Evolutionary conservation across 2,113 vertebrate species (phyloP).

Genomic region (Pseudorhombus dupliciocellatus): DNA sequence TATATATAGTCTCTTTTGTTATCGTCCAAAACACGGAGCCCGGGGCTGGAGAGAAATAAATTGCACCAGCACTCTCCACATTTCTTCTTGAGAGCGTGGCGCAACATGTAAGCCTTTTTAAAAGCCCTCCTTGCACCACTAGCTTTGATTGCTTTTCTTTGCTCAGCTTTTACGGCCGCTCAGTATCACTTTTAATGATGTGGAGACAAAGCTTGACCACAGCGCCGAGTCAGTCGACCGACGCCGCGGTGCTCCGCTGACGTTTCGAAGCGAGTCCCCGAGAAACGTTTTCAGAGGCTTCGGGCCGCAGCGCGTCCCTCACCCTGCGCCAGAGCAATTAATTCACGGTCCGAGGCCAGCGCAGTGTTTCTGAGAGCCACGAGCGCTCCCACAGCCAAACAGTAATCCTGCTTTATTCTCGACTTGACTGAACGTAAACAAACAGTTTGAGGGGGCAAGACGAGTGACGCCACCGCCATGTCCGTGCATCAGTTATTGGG

Average conservation of each 20-base stretch:
- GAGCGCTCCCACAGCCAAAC: neutral
- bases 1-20: constrained; percentile 58
- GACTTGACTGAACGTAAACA: neutral
- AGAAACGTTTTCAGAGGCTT: constrained; percentile 39
- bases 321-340: constrained; percentile 13
- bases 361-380: constrained; percentile 2
- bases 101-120: constrained; percentile 47
- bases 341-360: constrained; percentile 8
- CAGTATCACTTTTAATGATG: constrained; percentile 69
- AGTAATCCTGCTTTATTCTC: neutral
- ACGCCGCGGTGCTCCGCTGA: constrained; percentile 27
- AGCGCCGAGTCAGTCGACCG: constrained; percentile 36
- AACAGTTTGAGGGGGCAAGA: neutral
- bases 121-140: constrained; percentile 62
- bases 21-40: constrained; percentile 41
- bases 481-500: neutral
- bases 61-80: constrained; percentile 34
- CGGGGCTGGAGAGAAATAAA: constrained; percentile 52
- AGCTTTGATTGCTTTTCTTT: constrained; percentile 76
- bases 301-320: neutral
- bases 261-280: constrained; percentile 28
- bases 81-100: constrained; percentile 34
- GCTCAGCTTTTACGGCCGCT: constrained; percentile 51
- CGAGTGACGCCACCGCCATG: neutral
- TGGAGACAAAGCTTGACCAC: constrained; percentile 49